Conservation (phyloP, 2,113 vertebrate species). For the Casuarius casuarius region DNA sequence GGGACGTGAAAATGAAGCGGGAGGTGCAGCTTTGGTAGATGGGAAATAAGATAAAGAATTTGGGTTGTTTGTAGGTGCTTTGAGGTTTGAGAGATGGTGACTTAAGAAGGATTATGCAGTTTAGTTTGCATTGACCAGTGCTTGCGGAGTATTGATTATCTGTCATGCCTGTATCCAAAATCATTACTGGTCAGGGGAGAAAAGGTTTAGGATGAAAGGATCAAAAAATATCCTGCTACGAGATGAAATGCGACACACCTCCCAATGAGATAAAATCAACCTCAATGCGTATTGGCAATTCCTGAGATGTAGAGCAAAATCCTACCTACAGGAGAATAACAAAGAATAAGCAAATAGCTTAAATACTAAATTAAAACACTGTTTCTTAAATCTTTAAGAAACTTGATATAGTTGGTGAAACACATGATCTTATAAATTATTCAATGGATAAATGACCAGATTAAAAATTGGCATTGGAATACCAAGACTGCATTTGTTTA, state of each 20-base stretch:
- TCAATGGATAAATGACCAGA: neutral
- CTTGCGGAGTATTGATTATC: neutral
- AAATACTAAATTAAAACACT: neutral
- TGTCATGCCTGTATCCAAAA: neutral
- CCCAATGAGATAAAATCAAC: neutral
- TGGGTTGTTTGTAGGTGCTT: neutral
- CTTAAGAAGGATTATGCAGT: neutral
- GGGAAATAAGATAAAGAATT: neutral
- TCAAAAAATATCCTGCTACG: neutral
- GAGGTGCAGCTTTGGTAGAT: neutral
- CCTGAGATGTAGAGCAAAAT: neutral
- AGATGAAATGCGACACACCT: neutral
- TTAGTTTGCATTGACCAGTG: neutral
- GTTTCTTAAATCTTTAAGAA: neutral
- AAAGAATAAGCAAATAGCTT: neutral
- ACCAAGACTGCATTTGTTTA: neutral
- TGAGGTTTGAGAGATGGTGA: neutral
- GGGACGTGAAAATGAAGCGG: neutral
- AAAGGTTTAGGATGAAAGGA: neutral
- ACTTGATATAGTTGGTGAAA: neutral
- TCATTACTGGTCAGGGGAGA: neutral
- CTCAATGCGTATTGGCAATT: neutral
- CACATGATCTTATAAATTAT: neutral
- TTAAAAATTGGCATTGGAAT: neutral
- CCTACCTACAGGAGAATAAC: rapidly evolving